Evolutionary conservation across 2,113 vertebrate species (phyloP), one percentile per base, ranked within the genome.

Genomic region (Caranx melampygus): DNA sequence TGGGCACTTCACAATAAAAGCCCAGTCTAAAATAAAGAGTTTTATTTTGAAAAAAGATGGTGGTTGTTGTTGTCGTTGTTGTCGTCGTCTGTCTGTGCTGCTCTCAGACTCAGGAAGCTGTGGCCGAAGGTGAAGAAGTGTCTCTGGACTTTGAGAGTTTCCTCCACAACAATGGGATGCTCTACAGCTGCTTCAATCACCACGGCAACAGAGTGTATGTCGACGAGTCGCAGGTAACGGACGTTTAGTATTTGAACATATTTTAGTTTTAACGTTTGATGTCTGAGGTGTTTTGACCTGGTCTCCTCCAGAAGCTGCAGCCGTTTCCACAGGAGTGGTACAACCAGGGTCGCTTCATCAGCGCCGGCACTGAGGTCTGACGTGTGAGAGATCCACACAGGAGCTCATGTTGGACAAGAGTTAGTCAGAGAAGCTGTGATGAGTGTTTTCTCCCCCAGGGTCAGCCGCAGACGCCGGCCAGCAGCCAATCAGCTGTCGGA

Each of bases 101-200:
- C 26, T 26, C 26, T 26, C 26, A 26, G 26, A 26, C 16, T 40
- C 71, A 90, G 89, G 90, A 89, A 44, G 6, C 62, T 1, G 51
- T 7, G 0, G 7, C 68, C 20, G 89, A 92, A 49, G 74, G 60
- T 35, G 90, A 91, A 74, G 91, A 92, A 21, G 71, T 90, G 7
- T 90, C 91, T 33, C 35, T 94, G 89, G 82, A 87, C 4, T 93
- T 94, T 44, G 91, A 94, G 84, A 93, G 85, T 81, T 94, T 94
- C 70, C 87, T 93, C 4, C 92, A 93, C 70, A 81, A 79, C 68
- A 84, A 87, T 21, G 89, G 91, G 42, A 91, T 64, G 3, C 88
- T 93, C 16, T 93, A 94, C 86, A 92, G 91, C 61, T 94, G 93
- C 85, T 89, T 93, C 70, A 90, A 52, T 5, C 88, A 93, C 4